A percentile compares a stretch with the other conserved stretches of the same genome.
Conservation (phyloP, 2,888 invertebrate species). For the Troides aeacus region DNA sequence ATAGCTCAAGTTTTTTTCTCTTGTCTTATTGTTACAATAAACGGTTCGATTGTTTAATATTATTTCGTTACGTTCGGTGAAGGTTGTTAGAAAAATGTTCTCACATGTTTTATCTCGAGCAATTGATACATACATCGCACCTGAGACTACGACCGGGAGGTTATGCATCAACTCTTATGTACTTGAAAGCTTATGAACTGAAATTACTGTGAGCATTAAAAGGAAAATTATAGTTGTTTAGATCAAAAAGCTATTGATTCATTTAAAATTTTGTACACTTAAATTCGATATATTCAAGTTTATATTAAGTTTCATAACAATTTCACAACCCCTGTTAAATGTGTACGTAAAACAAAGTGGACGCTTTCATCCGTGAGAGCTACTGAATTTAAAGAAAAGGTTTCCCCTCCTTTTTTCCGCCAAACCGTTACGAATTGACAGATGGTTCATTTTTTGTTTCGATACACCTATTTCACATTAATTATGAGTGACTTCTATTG, state of each 20-base stretch:
- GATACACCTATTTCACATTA: conserved; percentile 41
- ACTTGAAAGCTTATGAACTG: too few relatives aligned
- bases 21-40: conserved; percentile 41
- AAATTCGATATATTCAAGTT: not conserved
- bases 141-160: not conserved
- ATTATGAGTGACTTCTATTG: conserved; percentile 29
- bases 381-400: conserved; percentile 72
- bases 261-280: not conserved
- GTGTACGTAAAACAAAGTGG: conserved; percentile 47
- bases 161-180: not conserved
- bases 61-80: conserved; percentile 10
- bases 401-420: conserved; percentile 56
- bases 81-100: conserved; percentile 1
- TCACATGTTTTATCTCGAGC: not conserved
- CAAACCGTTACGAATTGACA: conserved; percentile 71
- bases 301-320: not conserved
- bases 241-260: too few relatives aligned
- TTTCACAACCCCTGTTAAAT: conserved; percentile 22
- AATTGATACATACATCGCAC: not conserved
- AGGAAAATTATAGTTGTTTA: too few relatives aligned
- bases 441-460: conserved; percentile 71
- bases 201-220: too few relatives aligned
- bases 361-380: conserved; percentile 62
- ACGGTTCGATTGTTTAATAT: conserved; percentile 36
- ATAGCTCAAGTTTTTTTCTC: conserved; percentile 36